Evolutionary conservation across 2,888 invertebrate genomes (phyloP).

Genomic region (Autographa gamma): DNA sequence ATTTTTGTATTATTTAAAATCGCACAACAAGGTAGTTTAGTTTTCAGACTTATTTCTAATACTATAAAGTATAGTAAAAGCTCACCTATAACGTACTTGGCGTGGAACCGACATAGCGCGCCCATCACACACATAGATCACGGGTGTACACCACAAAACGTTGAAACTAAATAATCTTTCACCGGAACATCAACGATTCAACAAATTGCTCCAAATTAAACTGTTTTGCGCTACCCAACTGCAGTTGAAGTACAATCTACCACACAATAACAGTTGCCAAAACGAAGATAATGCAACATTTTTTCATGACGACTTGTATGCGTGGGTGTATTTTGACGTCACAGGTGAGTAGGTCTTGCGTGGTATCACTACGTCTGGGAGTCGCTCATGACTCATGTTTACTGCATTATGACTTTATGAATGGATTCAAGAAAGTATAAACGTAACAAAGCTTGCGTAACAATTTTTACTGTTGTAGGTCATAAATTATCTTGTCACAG

Average conservation of each 20-base stretch:
- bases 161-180: conserved; percentile 44
- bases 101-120: conserved; percentile 84
- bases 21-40: too few species aligned
- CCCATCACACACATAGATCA: conserved; percentile 84
- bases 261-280: conserved; percentile 57
- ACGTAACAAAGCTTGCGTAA: conserved; percentile 26
- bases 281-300: conserved; percentile 50
- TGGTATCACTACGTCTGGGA: conserved; percentile 43
- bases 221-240: conserved; percentile 44
- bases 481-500: conserved; percentile 25
- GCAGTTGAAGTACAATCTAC: conserved; percentile 45
- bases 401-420: conserved; percentile 46
- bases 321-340: conserved; percentile 56
- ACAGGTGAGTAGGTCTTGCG: conserved; percentile 53
- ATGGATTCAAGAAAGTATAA: conserved; percentile 33
- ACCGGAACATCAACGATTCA: conserved; percentile 51
- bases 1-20: too few species aligned
- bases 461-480: conserved; percentile 18
- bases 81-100: conserved; percentile 85
- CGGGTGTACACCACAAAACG: conserved; percentile 17
- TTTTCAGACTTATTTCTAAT: background rate
- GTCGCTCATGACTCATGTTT: conserved; percentile 23
- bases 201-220: conserved; percentile 58
- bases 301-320: conserved; percentile 38
- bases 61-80: conserved; percentile 7